Evolutionary conservation across 2,113 vertebrate species (phyloP), one percentile per base, ranked within the genome.

Genomic region (Sisor rabdophorus): DNA sequence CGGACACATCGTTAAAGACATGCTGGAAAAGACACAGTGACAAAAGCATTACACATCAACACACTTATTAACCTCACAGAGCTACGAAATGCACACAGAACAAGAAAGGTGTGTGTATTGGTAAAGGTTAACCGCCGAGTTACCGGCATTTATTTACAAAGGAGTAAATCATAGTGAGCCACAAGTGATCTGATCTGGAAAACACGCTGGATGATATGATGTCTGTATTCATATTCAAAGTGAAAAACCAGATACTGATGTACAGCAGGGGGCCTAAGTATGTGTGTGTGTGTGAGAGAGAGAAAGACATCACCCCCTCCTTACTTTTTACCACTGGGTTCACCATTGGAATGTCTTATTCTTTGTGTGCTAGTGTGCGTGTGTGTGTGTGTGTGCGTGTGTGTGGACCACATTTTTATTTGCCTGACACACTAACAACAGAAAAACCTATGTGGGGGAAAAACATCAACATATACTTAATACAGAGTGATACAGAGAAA

Each of bases 1-100:
- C 94, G 76, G 94, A 94, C 83, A 95, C 89, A 81, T 96, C 94
- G 69, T 92, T 91, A 69, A 96, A 96, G 69, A 85, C 78, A 50
- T 89, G 89, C 95, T 96, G 78, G n/a, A 78, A 81, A n/a, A 69
- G 24, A 69, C 44, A 73, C 16, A 60, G 30, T n/a, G 10, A 52
- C 44, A 52, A 11, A 24, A 30, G 36, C 12, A 19, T 67, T 26
- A 48, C 22, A 48, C n/a, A 4, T 67, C n/a, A 65, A 13, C 36
- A 50, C 13, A 68, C 47, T 68, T 28, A 50, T 68, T n/a, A n/a
- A 7, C 6, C 7, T 61, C 2, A 40, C 60, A 40, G 17, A 4
- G 19, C 8, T 11, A 36, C 9, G 19, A 15, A 11, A 52, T 44
- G 5, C 40, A 44, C 40, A 36, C 32, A 36, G 32, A 36, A 36